Base-by-base conservation (phyloP, 2,888 invertebrate genomes). In the Caenorhabditis zanzibari region DNA sequence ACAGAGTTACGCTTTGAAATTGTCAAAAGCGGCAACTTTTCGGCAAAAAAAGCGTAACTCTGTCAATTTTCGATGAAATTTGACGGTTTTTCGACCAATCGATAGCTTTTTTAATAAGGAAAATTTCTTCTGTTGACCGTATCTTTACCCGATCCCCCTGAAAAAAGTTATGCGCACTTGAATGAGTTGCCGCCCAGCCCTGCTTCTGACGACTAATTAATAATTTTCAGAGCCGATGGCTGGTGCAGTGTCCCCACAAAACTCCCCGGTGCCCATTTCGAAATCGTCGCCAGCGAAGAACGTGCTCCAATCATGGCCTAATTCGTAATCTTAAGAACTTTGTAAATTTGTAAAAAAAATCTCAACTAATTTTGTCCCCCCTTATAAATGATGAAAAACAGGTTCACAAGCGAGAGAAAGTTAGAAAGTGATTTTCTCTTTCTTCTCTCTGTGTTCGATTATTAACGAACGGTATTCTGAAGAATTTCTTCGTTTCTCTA, bases 211-310 rank as follows among this genome's bases (percentile, higher is more conserved):
- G n/a, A n/a, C n/a, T n/a, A n/a, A n/a, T n/a, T n/a, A n/a, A n/a
- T n/a, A n/a, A 7, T 32, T 32, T 86, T 52, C 63, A 86, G 86
- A 64, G 71, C 81, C 2, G 86, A 86, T 49, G 86, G 86, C 9
- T 86, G 86, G 86, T 75, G 69, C 19, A 61, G 64, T 49, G 61
- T 86, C 0, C 69, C 77, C 2, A 44, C 66, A 0, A 81, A 84
- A 41, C 66, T 84, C 10, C 84, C 84, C 9, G 66, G 68, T 7
- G 77, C 81, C 16, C 76, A 81, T 26, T 82, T 82, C 19, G 77
- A 82, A 73, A 82, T 82, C 19, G 76, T 82, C 14, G n/a, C n/a
- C n/a, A n/a, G n/a, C n/a, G 76, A 28, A 16, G 32, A 6, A 14
- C 61, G 19, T 5, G 49, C 61, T 9, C 52, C 41, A 2, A 52